These are phyloP conservation scores for Agrypnia vestita DNA, from an alignment of 1,140 invertebrate genomes.

Conservation along the genomic window DNA sequence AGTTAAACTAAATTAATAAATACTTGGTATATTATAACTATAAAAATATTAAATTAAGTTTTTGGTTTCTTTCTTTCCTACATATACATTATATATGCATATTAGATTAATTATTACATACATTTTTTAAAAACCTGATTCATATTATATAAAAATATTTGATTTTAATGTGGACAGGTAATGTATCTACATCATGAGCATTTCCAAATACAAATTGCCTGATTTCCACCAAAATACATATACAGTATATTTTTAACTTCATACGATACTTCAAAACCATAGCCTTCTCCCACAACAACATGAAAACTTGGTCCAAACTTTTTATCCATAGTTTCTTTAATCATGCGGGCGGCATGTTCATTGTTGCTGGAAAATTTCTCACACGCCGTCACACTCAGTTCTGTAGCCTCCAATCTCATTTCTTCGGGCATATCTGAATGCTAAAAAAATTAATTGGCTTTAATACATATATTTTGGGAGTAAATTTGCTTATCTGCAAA, in stretches of 20 bases:
- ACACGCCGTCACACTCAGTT: constrained; percentile 91
- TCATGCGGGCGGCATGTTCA: constrained; percentile 83
- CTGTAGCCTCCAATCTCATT: constrained; percentile 90
- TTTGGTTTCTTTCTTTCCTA: too few species aligned
- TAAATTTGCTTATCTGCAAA: too few species aligned
- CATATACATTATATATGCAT: too few species aligned
- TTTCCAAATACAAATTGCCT: constrained; percentile 93
- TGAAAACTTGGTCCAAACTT: constrained; percentile 95
- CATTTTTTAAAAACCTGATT: too few species aligned
- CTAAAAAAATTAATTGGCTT: constrained; percentile 68
- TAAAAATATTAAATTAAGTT: too few species aligned
- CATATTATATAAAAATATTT: not conserved
- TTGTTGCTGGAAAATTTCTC: constrained; percentile 91
- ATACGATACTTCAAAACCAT: constrained; percentile 93
- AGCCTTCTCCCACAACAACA: constrained; percentile 94
- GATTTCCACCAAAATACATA: constrained; percentile 93
- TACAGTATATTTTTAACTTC: constrained; percentile 92
- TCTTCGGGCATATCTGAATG: constrained; percentile 93
- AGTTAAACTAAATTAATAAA: too few species aligned
- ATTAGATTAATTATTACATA: too few species aligned
- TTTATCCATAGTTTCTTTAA: constrained; percentile 96
- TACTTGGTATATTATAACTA: too few species aligned
- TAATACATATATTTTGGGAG: too few species aligned
- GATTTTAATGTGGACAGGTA: not conserved
- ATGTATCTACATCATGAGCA: constrained; percentile 74